Evolutionary conservation across 37 sponge, comb jelly and placozoan species (phyloP), one percentile per base, ranked within the genome.

Genomic region (Haliclona indistincta): DNA sequence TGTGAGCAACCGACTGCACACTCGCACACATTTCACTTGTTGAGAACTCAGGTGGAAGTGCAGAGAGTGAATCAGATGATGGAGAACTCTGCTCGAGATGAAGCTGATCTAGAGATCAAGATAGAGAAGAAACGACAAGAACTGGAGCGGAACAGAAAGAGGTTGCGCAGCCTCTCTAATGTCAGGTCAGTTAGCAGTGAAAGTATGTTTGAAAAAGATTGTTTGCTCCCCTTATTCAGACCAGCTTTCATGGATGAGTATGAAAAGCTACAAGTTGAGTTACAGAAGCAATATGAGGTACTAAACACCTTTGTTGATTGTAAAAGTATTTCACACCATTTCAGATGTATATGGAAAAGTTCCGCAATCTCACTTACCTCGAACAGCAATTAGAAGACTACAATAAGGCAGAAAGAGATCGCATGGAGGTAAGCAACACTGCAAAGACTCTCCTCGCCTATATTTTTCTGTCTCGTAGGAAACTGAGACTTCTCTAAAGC

Each of bases 181-280:
- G 99, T 98, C 38, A 83, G 81, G 88, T 87, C 19, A 32, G 86
- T 34, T 4, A 10, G 1, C 15, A 1, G 10, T 22, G 8, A 60
- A 11, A 29, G 64, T 1, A 20, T 63, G 64, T 3, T n/a, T 32
- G 35, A 28, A 36, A 2, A 6, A 20, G 35, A 4, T 2, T 3
- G 64, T n/a, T 32, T 63, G 64, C 4, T 49, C 10, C 23, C 34
- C 19, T 20, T 38, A 13, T 58, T 4, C 58, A 83, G 96, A 36
- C 99, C 99, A 47, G 96, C 99, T 4, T 98, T 86, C 80, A 95
- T 98, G 99, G 99, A 98, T 67, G 99, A 98, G 56, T 95, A 90
- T 71, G 99, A 98, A 73, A 86, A 81, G 60, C 76, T 95, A 19
- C 96, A 98, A 56, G 75, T 53, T 7, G 99, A 95, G 42, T 75